phyloP scores from a whole-genome alignment of 1,140 invertebrate species.

The Reticulitermes speratus region DNA sequence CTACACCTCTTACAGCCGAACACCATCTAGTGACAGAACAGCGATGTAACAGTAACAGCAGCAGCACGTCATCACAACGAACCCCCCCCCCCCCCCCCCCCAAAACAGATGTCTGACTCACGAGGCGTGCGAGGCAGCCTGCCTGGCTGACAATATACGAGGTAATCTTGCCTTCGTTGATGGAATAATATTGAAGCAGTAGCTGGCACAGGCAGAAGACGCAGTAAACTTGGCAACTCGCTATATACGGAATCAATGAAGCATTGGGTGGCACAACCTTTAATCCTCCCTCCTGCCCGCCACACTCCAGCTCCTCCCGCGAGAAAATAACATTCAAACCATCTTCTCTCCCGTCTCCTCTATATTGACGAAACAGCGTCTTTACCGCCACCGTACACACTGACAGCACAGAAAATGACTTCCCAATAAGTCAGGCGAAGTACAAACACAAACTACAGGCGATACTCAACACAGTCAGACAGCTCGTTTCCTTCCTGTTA shows the following conservation, averaged over 20 bases:
- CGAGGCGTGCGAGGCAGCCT: neutral
- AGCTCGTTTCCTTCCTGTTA: too few species aligned
- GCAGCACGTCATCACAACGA: neutral
- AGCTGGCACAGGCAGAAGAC: neutral
- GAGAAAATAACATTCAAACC: conserved; percentile 17
- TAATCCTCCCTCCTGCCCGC: conserved; percentile 2
- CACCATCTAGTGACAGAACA: neutral
- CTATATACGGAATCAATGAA: conserved; percentile 29
- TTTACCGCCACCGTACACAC: neutral
- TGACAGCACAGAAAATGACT: neutral
- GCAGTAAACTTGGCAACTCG: conserved; percentile 26
- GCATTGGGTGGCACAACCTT: conserved; percentile 23
- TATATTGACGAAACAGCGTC: neutral
- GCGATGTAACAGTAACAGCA: neutral
- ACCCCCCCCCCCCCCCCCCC: neutral
- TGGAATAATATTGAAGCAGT: conserved; percentile 36
- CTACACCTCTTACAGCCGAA: neutral
- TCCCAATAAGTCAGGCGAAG: neutral
- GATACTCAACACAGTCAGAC: too few species aligned
- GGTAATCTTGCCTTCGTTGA: conserved; percentile 35
- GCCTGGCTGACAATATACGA: conserved; percentile 33
- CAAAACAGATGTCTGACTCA: neutral
- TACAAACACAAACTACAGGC: too few species aligned
- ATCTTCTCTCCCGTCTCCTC: neutral
- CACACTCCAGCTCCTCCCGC: conserved; percentile 12